These are phyloP conservation scores for Myrmecobius fasciatus DNA, from an alignment of 2,113 vertebrate species.

Conservation along the genomic window DNA sequence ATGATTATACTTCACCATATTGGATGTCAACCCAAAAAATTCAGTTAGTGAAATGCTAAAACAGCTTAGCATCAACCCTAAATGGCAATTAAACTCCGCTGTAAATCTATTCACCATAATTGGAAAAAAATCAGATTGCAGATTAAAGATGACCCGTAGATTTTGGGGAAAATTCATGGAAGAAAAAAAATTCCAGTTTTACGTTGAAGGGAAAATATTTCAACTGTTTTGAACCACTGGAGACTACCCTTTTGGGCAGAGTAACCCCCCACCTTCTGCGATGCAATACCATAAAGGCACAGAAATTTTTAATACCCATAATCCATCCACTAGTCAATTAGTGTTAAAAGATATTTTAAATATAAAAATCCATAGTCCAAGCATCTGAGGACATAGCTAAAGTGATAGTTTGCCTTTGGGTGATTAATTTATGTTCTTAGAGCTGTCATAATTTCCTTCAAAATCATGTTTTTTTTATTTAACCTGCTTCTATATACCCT, in stretches of 20 bases:
- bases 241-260: background rate
- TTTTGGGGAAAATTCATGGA: background rate
- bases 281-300: background rate
- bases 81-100: background rate
- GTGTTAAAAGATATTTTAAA: constrained; percentile 36
- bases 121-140: background rate
- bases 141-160: constrained; percentile 1
- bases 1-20: background rate
- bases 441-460: constrained; percentile 58
- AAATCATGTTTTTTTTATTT: constrained; percentile 52
- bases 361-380: constrained; percentile 15
- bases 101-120: background rate
- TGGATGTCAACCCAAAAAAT: background rate
- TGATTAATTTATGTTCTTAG: constrained; percentile 54
- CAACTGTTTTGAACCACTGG: background rate
- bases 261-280: background rate
- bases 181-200: background rate
- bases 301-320: background rate
- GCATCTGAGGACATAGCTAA: constrained; percentile 42
- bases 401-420: background rate
- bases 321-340: constrained; percentile 10
- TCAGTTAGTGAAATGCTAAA: constrained; percentile 4
- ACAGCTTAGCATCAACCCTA: background rate
- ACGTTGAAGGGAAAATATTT: background rate
- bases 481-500: constrained; percentile 53